phyloP scores from a whole-genome alignment of 2,888 invertebrate genomes.

The Allacma fusca region DNA sequence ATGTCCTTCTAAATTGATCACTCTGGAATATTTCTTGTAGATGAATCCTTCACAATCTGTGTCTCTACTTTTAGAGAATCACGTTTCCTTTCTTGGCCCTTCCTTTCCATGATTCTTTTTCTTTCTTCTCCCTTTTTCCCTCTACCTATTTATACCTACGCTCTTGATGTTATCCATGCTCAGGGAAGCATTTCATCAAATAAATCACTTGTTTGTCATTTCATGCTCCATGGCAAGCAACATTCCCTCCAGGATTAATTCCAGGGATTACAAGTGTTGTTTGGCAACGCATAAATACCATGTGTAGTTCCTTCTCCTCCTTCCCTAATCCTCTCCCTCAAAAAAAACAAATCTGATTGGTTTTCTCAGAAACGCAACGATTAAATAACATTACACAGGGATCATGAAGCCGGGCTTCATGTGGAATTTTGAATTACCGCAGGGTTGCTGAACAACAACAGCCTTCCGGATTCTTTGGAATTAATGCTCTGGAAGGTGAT shows the following conservation, averaged over 20 bases:
- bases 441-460: too few relatives aligned
- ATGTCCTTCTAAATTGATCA: slow-evolving; percentile 41
- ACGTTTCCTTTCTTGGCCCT: slow-evolving; percentile 24
- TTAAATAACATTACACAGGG: too few relatives aligned
- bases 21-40: slow-evolving; percentile 34
- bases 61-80: background rate
- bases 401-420: too few relatives aligned
- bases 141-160: background rate
- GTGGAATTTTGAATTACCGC: too few relatives aligned
- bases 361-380: too few relatives aligned
- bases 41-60: slow-evolving; percentile 25
- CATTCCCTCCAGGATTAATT: slow-evolving; percentile 7
- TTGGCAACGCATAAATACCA: background rate
- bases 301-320: too few relatives aligned
- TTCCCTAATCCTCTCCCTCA: too few relatives aligned
- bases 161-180: slow-evolving; percentile 4
- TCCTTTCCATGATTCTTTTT: background rate
- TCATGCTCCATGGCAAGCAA: slow-evolving; percentile 5
- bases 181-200: slow-evolving; percentile 6
- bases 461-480: too few relatives aligned
- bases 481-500: too few relatives aligned
- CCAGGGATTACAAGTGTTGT: background rate
- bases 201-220: slow-evolving; percentile 11
- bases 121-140: background rate
- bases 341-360: too few relatives aligned